Evolutionary conservation across 2,113 vertebrate genomes (phyloP).

Genomic region (Monopterus albus): DNA sequence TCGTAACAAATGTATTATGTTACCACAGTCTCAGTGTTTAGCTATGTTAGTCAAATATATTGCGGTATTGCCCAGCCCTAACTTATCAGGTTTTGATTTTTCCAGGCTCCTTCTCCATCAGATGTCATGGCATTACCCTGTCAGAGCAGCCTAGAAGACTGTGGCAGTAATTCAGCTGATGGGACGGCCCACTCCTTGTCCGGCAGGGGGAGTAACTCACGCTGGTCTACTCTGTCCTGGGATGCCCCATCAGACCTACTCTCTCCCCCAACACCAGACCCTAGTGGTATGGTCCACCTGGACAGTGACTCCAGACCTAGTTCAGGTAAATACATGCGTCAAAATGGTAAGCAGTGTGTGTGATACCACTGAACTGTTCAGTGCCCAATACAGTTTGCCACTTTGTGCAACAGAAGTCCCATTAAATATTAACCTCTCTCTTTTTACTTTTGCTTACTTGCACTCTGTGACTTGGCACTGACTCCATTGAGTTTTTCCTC

Average conservation of each 20-base stretch:
- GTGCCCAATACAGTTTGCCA: conserved; percentile 29
- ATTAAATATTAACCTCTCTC: conserved; percentile 75
- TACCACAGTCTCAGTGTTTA: too few species aligned
- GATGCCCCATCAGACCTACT: conserved; percentile 80
- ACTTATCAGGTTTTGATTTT: conserved; percentile 10
- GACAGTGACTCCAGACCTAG: conserved; percentile 84
- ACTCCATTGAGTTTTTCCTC: conserved; percentile 36
- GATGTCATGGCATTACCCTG: conserved; percentile 53
- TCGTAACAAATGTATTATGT: too few species aligned
- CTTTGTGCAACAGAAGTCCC: conserved; percentile 40
- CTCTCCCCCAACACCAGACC: conserved; percentile 78
- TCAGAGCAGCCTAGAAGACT: conserved; percentile 62
- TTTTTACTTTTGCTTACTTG: conserved; percentile 64
- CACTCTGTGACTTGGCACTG: conserved; percentile 46
- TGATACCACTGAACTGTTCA: conserved; percentile 13
- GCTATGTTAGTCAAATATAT: neutral
- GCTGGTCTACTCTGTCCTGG: conserved; percentile 83
- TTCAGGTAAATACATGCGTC: conserved; percentile 74
- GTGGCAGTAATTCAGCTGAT: conserved; percentile 38
- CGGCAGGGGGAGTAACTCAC: conserved; percentile 61
- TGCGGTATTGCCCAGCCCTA: neutral
- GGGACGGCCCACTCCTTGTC: conserved; percentile 42
- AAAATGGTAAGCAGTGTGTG: conserved; percentile 2
- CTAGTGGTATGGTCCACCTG: conserved; percentile 55
- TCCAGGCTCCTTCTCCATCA: conserved; percentile 71